Percentiles rank a stretch among this genome's conserved stretches.
Evolutionary conservation across 2,797 vertebrate genomes (phyloP).

Genomic region (Onychomys leucogaster): DNA sequence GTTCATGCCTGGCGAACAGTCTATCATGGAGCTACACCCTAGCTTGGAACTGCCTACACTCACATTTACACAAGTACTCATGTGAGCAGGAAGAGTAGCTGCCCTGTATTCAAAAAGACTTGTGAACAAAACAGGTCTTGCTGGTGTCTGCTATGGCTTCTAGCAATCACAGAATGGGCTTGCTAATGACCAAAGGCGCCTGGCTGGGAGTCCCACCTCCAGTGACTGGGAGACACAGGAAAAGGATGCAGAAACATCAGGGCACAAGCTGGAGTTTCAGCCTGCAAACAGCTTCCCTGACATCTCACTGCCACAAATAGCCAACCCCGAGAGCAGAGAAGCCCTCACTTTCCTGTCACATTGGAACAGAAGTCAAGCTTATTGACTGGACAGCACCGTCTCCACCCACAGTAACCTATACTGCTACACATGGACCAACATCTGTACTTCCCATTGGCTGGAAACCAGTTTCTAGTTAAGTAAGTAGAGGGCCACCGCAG

Average conservation of each 20-base stretch:
- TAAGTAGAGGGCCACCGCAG: not conserved
- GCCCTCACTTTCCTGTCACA: not conserved
- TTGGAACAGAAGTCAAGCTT: not conserved
- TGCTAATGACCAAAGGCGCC: not conserved
- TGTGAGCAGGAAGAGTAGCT: not conserved
- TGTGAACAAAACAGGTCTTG: not conserved
- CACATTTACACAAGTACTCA: not conserved
- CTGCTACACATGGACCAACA: accelerated
- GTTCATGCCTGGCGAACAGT: too few relatives aligned
- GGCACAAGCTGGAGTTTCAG: not conserved
- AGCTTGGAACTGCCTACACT: not conserved
- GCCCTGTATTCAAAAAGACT: not conserved
- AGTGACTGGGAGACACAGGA: not conserved
- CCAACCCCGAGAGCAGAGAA: not conserved
- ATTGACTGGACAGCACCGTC: not conserved
- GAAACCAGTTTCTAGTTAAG: not conserved
- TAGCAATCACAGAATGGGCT: not conserved
- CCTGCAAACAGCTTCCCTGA: not conserved
- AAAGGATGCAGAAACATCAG: not conserved
- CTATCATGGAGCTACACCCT: not conserved
- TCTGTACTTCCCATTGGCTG: not conserved
- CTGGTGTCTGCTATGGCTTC: not conserved
- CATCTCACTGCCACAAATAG: not conserved
- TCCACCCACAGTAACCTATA: not conserved
- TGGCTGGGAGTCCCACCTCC: not conserved